Evolutionary conservation across 2,797 vertebrate species (phyloP).

Genomic region (Heteromormyrus szaboi): DNA sequence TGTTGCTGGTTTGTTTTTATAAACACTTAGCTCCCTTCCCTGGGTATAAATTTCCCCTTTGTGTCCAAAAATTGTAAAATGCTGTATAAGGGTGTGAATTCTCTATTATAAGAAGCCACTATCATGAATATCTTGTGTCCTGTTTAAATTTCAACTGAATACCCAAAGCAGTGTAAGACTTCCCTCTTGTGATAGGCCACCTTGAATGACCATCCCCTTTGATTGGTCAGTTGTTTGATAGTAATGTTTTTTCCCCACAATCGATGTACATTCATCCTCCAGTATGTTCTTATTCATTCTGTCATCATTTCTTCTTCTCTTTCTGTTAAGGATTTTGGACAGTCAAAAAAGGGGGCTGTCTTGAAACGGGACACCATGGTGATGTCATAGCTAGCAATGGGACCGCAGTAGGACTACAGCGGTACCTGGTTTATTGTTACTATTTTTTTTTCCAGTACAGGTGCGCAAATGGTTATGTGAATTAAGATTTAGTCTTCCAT

Average conservation of each 20-base stretch:
- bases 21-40: background rate
- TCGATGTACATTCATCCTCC: slow-evolving; percentile 42
- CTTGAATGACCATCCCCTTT: slow-evolving; percentile 46
- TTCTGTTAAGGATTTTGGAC: slow-evolving; percentile 20
- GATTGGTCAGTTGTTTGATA: slow-evolving; percentile 8
- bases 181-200: slow-evolving; percentile 41
- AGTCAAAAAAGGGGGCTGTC: slow-evolving; percentile 37
- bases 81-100: background rate
- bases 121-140: slow-evolving; percentile 2
- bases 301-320: background rate
- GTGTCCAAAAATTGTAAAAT: slow-evolving; percentile 24
- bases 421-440: background rate
- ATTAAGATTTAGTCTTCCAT: slow-evolving; percentile 75
- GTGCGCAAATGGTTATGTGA: slow-evolving; percentile 47
- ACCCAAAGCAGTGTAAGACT: slow-evolving; percentile 25
- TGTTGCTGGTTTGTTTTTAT: background rate
- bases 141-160: background rate
- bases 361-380: slow-evolving; percentile 21
- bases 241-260: slow-evolving; percentile 25
- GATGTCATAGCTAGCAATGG: slow-evolving; percentile 25
- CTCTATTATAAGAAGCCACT: background rate
- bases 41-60: background rate
- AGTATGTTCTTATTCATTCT: slow-evolving; percentile 1
- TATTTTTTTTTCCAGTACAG: slow-evolving; percentile 4
- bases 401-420: background rate